Evolutionary conservation across 2,888 invertebrate species (phyloP).

Genomic region (Aethes cnicana): DNA sequence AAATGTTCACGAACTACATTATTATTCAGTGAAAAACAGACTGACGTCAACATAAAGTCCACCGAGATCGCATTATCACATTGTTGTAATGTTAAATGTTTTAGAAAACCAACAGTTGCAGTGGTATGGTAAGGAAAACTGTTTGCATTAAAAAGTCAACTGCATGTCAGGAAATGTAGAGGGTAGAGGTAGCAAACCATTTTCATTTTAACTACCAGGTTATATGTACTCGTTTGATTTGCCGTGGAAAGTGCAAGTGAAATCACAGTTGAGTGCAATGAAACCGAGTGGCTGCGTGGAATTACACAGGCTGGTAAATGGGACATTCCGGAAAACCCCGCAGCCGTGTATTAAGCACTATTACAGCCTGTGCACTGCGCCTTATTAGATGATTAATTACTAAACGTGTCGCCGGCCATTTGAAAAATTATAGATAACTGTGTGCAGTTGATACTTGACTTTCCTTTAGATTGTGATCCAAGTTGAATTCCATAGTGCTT

Average conservation of each 20-base stretch:
- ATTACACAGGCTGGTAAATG: conserved; percentile 31
- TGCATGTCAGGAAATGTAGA: conserved; percentile 6
- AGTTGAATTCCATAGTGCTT: too few relatives aligned
- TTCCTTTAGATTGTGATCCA: too few relatives aligned
- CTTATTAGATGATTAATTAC: conserved; percentile 24
- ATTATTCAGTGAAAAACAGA: too few relatives aligned
- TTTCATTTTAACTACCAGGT: conserved; percentile 11
- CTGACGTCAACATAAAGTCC: too few relatives aligned
- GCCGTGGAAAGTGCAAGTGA: conserved; percentile 44
- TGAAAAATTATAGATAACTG: not conserved
- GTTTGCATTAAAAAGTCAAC: too few relatives aligned
- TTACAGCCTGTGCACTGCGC: conserved; percentile 16
- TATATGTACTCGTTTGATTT: conserved; percentile 16
- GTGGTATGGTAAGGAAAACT: too few relatives aligned
- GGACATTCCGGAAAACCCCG: conserved; percentile 28
- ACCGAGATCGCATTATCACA: too few relatives aligned
- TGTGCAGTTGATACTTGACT: not conserved
- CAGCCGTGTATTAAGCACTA: conserved; percentile 16
- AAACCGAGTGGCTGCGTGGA: conserved; percentile 33
- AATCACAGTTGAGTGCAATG: conserved; percentile 39
- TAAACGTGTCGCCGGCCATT: conserved; percentile 1
- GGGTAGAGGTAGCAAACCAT: too few relatives aligned
- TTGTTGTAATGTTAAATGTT: too few relatives aligned
- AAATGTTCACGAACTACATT: too few relatives aligned
- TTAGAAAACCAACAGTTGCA: too few relatives aligned